Percentiles rank a stretch among this genome's conserved stretches.
Evolutionary conservation across 2,113 vertebrate genomes (phyloP).

Genomic region (Alligator mississippiensis): DNA sequence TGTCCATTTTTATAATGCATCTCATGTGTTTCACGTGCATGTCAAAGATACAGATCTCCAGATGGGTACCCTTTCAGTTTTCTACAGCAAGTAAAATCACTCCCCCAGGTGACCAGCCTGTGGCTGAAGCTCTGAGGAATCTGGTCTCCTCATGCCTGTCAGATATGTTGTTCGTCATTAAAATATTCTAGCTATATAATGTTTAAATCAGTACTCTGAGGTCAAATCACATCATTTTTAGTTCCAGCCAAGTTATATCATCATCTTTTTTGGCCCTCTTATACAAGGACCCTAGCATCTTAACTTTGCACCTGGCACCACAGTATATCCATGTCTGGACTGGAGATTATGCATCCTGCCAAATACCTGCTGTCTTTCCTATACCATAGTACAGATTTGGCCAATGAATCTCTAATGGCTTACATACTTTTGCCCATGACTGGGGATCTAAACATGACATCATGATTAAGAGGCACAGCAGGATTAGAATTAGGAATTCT

Average conservation of each 20-base stretch:
- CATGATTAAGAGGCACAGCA: constrained; percentile 1
- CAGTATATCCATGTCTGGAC: background rate
- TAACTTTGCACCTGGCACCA: background rate
- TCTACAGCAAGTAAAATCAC: background rate
- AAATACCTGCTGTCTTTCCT: background rate
- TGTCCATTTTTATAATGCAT: background rate
- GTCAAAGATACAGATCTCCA: background rate
- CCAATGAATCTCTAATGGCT: background rate
- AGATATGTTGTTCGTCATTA: background rate
- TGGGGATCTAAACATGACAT: constrained; percentile 6
- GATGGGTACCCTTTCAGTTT: background rate
- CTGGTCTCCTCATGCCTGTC: background rate
- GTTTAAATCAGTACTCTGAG: background rate
- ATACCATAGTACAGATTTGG: background rate
- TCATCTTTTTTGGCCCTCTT: background rate
- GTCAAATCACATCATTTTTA: background rate
- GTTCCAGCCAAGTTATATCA: background rate
- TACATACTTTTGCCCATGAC: background rate
- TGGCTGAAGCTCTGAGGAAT: background rate
- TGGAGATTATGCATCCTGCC: background rate
- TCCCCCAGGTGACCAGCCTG: background rate
- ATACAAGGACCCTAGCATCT: background rate
- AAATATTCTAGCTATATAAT: background rate
- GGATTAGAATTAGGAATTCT: background rate
- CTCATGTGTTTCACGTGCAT: background rate